Evolutionary conservation across 1,140 invertebrate genomes (phyloP).

Genomic region (Coenobita brevimanus): DNA sequence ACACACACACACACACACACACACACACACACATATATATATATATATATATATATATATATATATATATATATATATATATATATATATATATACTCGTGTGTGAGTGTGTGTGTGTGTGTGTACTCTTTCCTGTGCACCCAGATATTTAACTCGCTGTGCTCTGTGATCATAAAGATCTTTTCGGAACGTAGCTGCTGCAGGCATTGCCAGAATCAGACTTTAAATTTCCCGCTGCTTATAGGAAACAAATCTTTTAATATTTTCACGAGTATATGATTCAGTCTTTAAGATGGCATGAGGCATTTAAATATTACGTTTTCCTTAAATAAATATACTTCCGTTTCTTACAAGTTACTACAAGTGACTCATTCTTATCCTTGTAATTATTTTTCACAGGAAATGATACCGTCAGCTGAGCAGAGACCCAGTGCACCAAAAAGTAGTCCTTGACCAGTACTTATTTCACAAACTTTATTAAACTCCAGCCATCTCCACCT

Average conservation of each 20-base stretch:
- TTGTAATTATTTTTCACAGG: conserved; percentile 45
- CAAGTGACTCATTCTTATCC: conserved; percentile 34
- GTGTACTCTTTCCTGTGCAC: not conserved
- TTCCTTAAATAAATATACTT: no score
- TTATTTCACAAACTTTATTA: not conserved
- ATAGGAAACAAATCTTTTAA: no score
- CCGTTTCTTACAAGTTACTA: no score
- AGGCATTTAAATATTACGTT: no score
- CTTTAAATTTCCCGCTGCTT: no score
- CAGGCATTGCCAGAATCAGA: no score
- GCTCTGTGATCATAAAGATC: no score
- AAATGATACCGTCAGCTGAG: conserved; percentile 63
- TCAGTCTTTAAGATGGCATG: no score
- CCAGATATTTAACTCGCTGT: not conserved
- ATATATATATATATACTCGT: not conserved
- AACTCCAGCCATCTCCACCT: not conserved
- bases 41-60: conserved; percentile 4
- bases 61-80: no score
- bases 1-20: not conserved
- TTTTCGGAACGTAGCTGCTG: no score
- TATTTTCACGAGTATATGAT: no score
- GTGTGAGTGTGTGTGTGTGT: no score
- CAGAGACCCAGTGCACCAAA: not conserved
- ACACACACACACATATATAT: conserved; percentile 3
- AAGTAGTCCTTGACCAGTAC: conserved; percentile 11